Evolutionary conservation across 2,113 vertebrate genomes (phyloP).

Genomic region (Catharus bicknelli): DNA sequence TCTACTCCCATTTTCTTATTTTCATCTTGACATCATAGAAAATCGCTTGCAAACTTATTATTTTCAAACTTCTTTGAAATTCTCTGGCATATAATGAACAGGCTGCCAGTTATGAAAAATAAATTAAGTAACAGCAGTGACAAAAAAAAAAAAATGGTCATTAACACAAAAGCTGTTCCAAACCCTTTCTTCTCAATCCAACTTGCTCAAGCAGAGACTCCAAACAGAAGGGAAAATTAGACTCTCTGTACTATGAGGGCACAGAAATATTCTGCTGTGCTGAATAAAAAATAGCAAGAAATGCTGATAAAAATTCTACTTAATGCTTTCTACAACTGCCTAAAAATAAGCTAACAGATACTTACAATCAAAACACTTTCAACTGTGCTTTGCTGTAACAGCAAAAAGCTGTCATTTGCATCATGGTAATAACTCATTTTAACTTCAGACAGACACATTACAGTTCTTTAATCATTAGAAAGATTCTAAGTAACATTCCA

Average conservation of each 20-base stretch:
- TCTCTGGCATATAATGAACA: background rate
- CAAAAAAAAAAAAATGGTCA: background rate
- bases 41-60: background rate
- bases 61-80: background rate
- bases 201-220: background rate
- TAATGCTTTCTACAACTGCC: background rate
- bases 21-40: background rate
- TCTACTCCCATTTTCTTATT: background rate
- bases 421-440: background rate
- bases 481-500: background rate
- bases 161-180: background rate
- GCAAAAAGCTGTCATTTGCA: background rate
- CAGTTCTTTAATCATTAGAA: background rate
- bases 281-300: background rate
- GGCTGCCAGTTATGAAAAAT: background rate
- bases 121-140: background rate
- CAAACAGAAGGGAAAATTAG: background rate
- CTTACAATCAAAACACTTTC: background rate
- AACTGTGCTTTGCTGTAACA: background rate
- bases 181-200: background rate
- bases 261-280: background rate
- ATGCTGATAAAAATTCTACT: background rate
- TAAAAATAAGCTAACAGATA: background rate
- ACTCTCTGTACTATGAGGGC: background rate
- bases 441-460: background rate